Evolutionary conservation across 2,113 vertebrate genomes (phyloP), one percentile per base, ranked within the genome.

Genomic region (Otocyon megalotis): DNA sequence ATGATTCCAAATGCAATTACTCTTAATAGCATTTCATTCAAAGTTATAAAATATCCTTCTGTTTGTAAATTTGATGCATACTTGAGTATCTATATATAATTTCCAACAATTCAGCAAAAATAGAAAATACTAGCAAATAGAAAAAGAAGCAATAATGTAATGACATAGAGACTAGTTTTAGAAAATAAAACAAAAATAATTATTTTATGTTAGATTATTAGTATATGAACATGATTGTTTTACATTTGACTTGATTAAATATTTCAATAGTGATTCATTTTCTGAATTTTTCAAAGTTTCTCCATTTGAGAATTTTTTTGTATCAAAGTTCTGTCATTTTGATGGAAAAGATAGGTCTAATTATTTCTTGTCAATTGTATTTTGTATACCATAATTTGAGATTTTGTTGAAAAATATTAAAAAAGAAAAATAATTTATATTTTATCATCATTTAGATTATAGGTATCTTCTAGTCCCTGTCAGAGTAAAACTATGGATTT

Each of bases 31-130:
- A 48, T 82, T 93, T 88, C 65, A 28, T 58, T 90, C 35, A 90
- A 77, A 94, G 30, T 88, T 97, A 43, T 67, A 32, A 94, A 94
- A 43, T 67, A 80, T 97, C 19, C 88, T 96, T 6, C 58, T 97
- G 76, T 97, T 96, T 89, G 84, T 79, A 92, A 96, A 69, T 37
- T 87, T 83, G 79, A 37, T 69, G 48, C 0, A 74, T 54, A 35
- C 22, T 20, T 58, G 3, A 1, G 10, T 63, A 62, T 5, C 16
- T 94, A 83, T 30, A 50, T 12, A 0, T 22, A 1, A 35, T 93
- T 96, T 92, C 11, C 11, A 65, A 22, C 3, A 65, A 35, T 94
- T 82, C 24, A 81, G 0, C 37, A 56, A 95, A 96, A 93, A 80
- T 69, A 22, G 1, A 37, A 0, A 32, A 94, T 87, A 12, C 74